A percentile compares a stretch with the other conserved stretches of the same genome.
phyloP scores from a whole-genome alignment of 2,888 invertebrate species.

The Lacanobia wlatinum region DNA sequence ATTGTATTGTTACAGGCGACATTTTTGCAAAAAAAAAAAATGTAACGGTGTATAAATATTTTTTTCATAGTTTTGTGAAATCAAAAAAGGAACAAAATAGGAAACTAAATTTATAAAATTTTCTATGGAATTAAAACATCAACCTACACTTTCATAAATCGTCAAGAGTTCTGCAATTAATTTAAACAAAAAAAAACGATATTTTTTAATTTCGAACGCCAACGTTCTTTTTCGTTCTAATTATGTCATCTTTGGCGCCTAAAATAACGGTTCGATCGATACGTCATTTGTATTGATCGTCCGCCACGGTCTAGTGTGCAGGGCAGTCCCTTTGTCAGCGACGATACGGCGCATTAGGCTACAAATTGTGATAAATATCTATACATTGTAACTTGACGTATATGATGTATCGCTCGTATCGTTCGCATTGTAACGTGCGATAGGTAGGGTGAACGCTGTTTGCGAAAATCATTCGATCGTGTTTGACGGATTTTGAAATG shows the following conservation, averaged over 20 bases:
- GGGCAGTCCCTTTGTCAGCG: slow-evolving; percentile 73
- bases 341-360: slow-evolving; percentile 78
- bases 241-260: slow-evolving; percentile 52
- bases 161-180: too few species aligned
- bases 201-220: slow-evolving; percentile 2
- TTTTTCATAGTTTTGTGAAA: too few species aligned
- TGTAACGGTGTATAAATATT: too few species aligned
- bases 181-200: not conserved
- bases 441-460: slow-evolving; percentile 64
- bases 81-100: too few species aligned
- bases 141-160: not conserved
- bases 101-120: not conserved
- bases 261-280: slow-evolving; percentile 66
- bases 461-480: slow-evolving; percentile 62
- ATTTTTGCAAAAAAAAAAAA: too few species aligned
- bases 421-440: slow-evolving; percentile 60
- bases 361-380: slow-evolving; percentile 82
- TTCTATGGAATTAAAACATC: not conserved
- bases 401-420: slow-evolving; percentile 68
- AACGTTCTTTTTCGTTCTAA: slow-evolving; percentile 10
- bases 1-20: too few species aligned
- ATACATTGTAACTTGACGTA: slow-evolving; percentile 65
- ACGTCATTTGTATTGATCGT: slow-evolving; percentile 66
- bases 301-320: slow-evolving; percentile 70
- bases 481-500: slow-evolving; percentile 64